These are phyloP conservation scores for Otolemur crassicaudatus DNA, from an alignment of 2,797 vertebrate species.

Conservation along the genomic window DNA sequence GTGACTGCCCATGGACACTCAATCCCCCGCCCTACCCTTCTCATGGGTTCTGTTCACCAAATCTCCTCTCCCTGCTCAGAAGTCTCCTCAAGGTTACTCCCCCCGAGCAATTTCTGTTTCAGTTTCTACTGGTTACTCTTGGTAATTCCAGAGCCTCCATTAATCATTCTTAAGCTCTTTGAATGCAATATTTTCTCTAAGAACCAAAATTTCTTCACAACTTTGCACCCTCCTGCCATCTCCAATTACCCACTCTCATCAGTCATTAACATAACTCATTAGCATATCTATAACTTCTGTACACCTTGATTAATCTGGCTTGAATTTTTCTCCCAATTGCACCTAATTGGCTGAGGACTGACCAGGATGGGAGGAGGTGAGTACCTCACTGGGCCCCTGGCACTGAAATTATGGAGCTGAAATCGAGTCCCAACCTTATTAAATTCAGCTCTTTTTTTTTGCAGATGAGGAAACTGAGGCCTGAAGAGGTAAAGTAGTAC, in stretches of 20 bases:
- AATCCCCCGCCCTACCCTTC: background rate
- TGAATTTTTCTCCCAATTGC: background rate
- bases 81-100: slow-evolving; percentile 51
- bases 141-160: slow-evolving; percentile 73
- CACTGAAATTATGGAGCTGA: background rate
- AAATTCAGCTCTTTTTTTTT: background rate
- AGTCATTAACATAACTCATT: slow-evolving; percentile 73
- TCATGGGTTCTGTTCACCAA: background rate
- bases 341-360: background rate
- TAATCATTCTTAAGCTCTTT: slow-evolving; percentile 78
- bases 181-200: slow-evolving; percentile 77
- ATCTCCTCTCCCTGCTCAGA: background rate
- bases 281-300: slow-evolving; percentile 64
- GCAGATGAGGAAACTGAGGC: background rate
- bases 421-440: background rate
- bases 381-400: background rate
- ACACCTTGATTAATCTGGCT: slow-evolving; percentile 65
- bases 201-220: slow-evolving; percentile 68
- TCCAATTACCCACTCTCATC: slow-evolving; percentile 71
- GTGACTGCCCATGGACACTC: background rate
- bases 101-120: slow-evolving; percentile 43
- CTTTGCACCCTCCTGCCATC: slow-evolving; percentile 58
- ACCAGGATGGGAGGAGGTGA: rapidly evolving
- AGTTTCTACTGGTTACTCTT: slow-evolving; percentile 52
- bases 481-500: background rate